A percentile compares a stretch with the other conserved stretches of the same genome.
Conservation (phyloP, 2,797 vertebrate species). For the Alosa sapidissima region DNA sequence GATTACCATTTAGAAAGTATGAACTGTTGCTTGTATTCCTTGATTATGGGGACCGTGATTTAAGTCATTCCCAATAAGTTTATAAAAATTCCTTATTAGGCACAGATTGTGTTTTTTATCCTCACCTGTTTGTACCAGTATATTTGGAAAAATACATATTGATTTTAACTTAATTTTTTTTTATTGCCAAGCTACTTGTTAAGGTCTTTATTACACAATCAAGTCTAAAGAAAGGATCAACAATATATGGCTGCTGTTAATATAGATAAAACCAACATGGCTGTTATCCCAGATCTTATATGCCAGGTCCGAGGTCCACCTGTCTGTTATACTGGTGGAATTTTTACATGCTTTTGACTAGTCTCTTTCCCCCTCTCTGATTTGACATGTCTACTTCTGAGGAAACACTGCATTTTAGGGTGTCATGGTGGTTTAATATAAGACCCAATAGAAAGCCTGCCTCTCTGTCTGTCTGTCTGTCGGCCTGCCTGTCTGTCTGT, state of each 20-base stretch:
- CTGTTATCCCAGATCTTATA: background rate
- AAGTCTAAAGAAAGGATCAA: too few species aligned
- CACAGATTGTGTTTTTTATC: background rate
- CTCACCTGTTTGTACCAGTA: background rate
- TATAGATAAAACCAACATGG: background rate
- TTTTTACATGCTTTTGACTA: background rate
- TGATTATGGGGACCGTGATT: background rate
- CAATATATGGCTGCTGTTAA: background rate
- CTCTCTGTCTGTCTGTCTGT: slow-evolving; percentile 4
- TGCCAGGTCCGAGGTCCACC: background rate
- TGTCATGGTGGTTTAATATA: too few species aligned
- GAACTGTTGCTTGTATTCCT: background rate
- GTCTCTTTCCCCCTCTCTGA: slow-evolving; percentile 3
- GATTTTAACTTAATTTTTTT: background rate
- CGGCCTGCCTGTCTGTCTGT: background rate
- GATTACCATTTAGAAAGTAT: background rate
- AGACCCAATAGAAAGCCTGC: slow-evolving; percentile 1
- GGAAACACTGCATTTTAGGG: too few species aligned
- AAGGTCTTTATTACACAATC: background rate
- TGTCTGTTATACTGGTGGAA: background rate
- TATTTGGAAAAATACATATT: background rate
- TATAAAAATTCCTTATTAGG: background rate
- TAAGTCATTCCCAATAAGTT: background rate
- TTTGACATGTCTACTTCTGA: background rate
- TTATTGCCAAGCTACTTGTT: background rate